phyloP scores from a whole-genome alignment of 2,113 vertebrate species.

The Zosterops hypoxanthus region DNA sequence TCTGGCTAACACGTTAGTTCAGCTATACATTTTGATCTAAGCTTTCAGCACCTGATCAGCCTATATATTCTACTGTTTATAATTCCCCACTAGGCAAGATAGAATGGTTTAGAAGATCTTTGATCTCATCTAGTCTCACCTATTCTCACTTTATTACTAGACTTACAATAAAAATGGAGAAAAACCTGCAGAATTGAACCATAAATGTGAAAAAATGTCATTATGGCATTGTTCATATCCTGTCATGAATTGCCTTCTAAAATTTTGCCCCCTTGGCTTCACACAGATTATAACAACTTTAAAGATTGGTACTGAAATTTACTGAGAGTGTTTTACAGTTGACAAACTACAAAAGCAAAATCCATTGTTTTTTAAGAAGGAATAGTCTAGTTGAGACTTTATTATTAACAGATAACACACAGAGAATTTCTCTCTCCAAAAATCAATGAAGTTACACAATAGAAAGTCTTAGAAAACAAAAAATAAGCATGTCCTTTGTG shows the following conservation, averaged over 20 bases:
- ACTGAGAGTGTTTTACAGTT: neutral
- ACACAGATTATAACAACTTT: neutral
- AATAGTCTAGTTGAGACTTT: neutral
- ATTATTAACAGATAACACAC: neutral
- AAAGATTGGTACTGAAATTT: neutral
- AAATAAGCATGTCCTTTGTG: neutral
- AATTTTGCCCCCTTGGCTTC: neutral
- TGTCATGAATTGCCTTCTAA: neutral
- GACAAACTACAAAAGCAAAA: neutral
- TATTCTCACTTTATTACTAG: neutral
- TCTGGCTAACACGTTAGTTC: neutral
- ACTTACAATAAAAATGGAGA: neutral
- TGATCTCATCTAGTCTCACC: neutral
- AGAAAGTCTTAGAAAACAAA: neutral
- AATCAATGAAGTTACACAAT: neutral
- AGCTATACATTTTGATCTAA: neutral
- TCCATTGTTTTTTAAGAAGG: neutral
- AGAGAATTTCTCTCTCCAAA: neutral
- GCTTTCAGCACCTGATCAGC: neutral
- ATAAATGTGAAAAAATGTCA: neutral
- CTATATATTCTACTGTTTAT: neutral
- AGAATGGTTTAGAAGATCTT: neutral
- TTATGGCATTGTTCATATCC: neutral
- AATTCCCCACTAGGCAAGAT: neutral
- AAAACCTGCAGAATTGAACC: neutral